phyloP scores from a whole-genome alignment of 2,113 vertebrate species.

The Galemys pyrenaicus region DNA sequence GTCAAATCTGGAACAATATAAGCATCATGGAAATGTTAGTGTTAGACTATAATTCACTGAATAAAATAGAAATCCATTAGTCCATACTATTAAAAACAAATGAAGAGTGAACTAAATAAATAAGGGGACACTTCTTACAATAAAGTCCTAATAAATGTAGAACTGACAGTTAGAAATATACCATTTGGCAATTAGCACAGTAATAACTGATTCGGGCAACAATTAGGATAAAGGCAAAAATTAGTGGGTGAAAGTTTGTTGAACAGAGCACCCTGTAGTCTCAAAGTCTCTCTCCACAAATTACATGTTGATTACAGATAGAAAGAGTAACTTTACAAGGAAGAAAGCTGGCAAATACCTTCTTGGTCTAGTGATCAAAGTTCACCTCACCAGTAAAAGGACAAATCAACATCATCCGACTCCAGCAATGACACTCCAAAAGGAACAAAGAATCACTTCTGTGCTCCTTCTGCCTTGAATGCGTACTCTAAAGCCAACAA shows the following conservation, averaged over 20 bases:
- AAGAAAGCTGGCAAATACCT: background rate
- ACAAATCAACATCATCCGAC: background rate
- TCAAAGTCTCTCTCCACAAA: background rate
- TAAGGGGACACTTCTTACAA: background rate
- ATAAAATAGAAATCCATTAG: background rate
- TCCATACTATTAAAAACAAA: background rate
- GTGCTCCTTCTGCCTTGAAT: background rate
- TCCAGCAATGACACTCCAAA: background rate
- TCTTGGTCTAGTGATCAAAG: background rate
- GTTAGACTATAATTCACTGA: background rate
- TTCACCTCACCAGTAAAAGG: background rate
- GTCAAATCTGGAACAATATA: background rate
- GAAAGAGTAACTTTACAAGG: background rate
- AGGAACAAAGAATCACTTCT: background rate
- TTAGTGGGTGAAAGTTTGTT: background rate
- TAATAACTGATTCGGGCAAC: background rate
- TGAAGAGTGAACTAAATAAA: background rate
- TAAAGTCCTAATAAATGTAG: background rate
- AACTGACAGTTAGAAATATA: background rate
- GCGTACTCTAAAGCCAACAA: background rate
- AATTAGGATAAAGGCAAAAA: background rate
- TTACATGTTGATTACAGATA: background rate
- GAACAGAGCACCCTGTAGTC: background rate
- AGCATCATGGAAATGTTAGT: slow-evolving; percentile 14
- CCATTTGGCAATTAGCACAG: background rate